phyloP scores from a whole-genome alignment of 2,797 vertebrate genomes.

The Urophycis tenuis region DNA sequence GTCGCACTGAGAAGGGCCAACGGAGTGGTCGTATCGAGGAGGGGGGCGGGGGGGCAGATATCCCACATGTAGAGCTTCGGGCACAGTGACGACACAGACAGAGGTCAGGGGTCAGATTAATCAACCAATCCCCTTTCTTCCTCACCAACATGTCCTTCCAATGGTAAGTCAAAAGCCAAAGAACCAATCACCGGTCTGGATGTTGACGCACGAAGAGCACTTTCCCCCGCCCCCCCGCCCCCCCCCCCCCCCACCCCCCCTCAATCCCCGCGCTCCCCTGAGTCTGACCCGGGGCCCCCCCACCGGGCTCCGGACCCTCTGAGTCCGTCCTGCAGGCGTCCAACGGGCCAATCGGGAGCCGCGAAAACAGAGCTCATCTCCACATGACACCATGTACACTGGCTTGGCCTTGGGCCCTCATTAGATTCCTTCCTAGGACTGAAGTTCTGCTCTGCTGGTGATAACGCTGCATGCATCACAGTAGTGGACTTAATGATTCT shows the following conservation, averaged over 20 bases:
- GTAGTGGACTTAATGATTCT: slow-evolving; percentile 75
- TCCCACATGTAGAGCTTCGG: slow-evolving; percentile 39
- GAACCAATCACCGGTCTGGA: slow-evolving; percentile 67
- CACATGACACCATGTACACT: slow-evolving; percentile 59
- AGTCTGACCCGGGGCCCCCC: slow-evolving; percentile 70
- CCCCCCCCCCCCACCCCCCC: slow-evolving; percentile 18
- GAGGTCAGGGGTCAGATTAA: slow-evolving; percentile 30
- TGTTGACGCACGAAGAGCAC: slow-evolving; percentile 69
- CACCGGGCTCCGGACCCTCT: slow-evolving; percentile 51
- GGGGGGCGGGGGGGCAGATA: slow-evolving; percentile 38
- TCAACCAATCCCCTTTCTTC: slow-evolving; percentile 13
- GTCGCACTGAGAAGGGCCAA: slow-evolving; percentile 13
- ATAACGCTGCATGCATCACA: slow-evolving; percentile 79
- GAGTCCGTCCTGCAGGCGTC: slow-evolving; percentile 52
- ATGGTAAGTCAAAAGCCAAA: slow-evolving; percentile 71
- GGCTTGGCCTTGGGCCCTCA: slow-evolving; percentile 63
- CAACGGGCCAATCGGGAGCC: slow-evolving; percentile 52
- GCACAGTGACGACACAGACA: slow-evolving; percentile 28
- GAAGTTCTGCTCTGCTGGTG: slow-evolving; percentile 64
- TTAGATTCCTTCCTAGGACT: slow-evolving; percentile 63
- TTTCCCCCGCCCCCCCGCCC: slow-evolving; percentile 40
- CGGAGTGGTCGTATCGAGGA: background rate
- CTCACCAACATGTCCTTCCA: slow-evolving; percentile 38
- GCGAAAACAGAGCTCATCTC: slow-evolving; percentile 36
- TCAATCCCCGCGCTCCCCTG: slow-evolving; percentile 16